Base-by-base conservation (phyloP, 2,888 invertebrate species). In the Marasmarcha lunaedactyla region DNA sequence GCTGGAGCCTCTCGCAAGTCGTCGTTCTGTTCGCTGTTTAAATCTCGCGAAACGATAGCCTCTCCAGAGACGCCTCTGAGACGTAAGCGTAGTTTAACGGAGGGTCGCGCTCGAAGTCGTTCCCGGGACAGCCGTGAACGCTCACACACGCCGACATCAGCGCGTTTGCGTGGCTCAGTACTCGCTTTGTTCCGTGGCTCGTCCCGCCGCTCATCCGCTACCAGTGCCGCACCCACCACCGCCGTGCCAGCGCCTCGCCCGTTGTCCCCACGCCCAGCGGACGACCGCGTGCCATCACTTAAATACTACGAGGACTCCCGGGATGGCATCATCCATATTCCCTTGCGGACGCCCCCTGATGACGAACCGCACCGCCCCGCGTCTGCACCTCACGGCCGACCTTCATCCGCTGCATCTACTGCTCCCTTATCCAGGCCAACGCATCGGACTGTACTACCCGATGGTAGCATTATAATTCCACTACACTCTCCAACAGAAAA, bases 1-100 rank as follows among this genome's bases (percentile, higher is more conserved):
- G 74, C 74, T 0, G 85, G 87, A 0, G 84, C 88, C 0, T 92
- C 93, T 0, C 85, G 93, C 30, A 92, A 92, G 64, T 92, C 91
- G 52, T 93, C 93, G 25, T 92, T 93, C 59, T 90, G 91, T 42
- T 92, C 92, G 2, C 69, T 94, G 34, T 94, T 94, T 58, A 89
- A 90, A 63, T 89, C 91, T 47, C 88, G 89, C 50, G 90, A 89
- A 53, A 86, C 86, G 13, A 85, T 87, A 42, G 84, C 86, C 13
- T 89, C 88, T 42, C 88, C 88, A 1, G 88, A 88, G 49, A 87
- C 88, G 1, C 88, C 88, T 9, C 54, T 74, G 25, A 68, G 73
- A 1, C 63, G 79, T 38, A 79, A 79, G 47, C 71, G 76, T 42
- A 78, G 79, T 44, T 53, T 78, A 25, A 74, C 68, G 9, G 77